Evolutionary conservation across 2,797 vertebrate genomes (phyloP), one percentile per base, ranked within the genome.

Genomic region (Platyrinchus mystaceus): DNA sequence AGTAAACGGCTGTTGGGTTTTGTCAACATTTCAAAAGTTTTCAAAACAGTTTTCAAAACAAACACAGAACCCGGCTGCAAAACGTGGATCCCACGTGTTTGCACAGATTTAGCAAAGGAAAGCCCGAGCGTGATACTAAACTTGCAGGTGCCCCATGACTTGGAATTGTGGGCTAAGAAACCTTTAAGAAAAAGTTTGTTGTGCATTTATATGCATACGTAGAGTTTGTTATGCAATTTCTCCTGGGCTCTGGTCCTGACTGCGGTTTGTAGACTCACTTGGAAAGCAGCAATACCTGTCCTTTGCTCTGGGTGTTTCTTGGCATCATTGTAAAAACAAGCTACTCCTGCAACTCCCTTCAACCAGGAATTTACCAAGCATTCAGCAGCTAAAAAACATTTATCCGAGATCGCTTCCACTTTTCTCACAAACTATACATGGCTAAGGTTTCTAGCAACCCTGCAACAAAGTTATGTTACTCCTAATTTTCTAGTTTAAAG

Each of bases 51-150:
- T 37, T 21, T 9, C 14, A 5, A 3, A 9, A 4, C 6, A 26
- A 7, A 2, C 3, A 0, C 0, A 10, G 32, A 14, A 5, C 6
- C 10, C 17, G 11, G 47, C 9, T 24, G 44, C 14, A 4, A 21
- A 27, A 6, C 2, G 0, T 2, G 19, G 16, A 5, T 28, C 50
- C 36, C 75, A 3, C 4, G 37, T 11, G 32, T 28, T 15, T 18
- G 1, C 41, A 2, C 12, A 1, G 30, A 3, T 6, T 11, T 4
- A 3, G 79, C 39, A 1, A 3, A 30, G 5, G 62, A 7, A 58
- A 41, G 3, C 21, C n/a, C 0, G n/a, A 27, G 32, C 2, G 3
- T 1, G 9, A 52, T 16, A 6, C 75, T 12, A 2, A 21, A 37
- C 7, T 12, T 23, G 37, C n/a, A 28, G 27, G 37, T 32, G 76